Conservation (phyloP, 2,888 invertebrate genomes). For the Dermolepida albohirtum region DNA sequence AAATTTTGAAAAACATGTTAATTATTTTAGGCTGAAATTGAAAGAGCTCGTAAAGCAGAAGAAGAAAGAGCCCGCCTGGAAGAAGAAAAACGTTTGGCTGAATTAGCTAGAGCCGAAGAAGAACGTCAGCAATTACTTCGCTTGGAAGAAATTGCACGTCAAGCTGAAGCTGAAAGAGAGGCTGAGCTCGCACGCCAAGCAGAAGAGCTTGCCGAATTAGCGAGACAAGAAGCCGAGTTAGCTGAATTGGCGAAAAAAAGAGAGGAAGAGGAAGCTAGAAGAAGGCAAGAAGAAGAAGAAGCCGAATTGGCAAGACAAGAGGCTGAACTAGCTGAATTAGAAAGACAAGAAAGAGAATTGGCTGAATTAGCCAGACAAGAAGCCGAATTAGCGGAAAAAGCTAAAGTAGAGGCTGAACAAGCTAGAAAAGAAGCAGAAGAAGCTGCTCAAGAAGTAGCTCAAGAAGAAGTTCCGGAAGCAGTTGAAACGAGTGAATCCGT, state of each 20-base stretch:
- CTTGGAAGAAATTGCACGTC: conserved; percentile 71
- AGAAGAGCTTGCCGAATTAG: conserved; percentile 64
- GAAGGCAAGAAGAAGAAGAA: conserved; percentile 71
- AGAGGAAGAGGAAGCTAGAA: conserved; percentile 68
- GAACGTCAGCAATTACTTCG: conserved; percentile 66
- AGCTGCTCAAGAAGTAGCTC: conserved; percentile 54
- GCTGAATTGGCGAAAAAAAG: conserved; percentile 70
- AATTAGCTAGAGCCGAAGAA: conserved; percentile 63
- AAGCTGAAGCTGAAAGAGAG: conserved; percentile 74
- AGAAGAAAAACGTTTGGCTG: conserved; percentile 66
- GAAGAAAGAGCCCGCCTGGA: conserved; percentile 67
- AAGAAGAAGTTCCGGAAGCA: conserved; percentile 34
- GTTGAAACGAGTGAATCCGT: no score
- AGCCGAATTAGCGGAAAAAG: conserved; percentile 71
- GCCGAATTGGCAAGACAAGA: conserved; percentile 67
- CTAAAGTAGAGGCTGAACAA: conserved; percentile 54
- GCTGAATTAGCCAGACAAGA: conserved; percentile 65
- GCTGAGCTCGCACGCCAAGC: conserved; percentile 76
- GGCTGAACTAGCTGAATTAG: conserved; percentile 72
- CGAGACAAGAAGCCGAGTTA: conserved; percentile 74
- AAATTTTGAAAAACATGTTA: neutral
- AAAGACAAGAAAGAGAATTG: conserved; percentile 70
- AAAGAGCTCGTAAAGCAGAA: conserved; percentile 67
- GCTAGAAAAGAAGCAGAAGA: conserved; percentile 56
- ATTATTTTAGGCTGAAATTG: conserved; percentile 65